Percentiles rank a stretch among this genome's conserved stretches.
These are phyloP conservation scores for Polia nebulosa DNA, from an alignment of 2,888 invertebrate genomes.

Conservation along the genomic window DNA sequence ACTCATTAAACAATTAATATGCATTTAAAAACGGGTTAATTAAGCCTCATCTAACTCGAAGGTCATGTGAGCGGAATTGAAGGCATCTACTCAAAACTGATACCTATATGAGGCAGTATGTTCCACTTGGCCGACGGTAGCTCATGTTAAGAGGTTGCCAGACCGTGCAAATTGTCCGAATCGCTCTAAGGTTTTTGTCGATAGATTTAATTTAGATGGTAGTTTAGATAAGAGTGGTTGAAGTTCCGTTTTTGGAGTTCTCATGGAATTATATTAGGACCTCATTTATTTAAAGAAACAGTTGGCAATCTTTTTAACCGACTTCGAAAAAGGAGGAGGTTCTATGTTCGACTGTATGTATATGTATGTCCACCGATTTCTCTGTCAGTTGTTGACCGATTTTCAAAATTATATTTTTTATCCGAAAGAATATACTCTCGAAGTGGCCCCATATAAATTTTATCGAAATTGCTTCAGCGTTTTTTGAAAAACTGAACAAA, in stretches of 20 bases:
- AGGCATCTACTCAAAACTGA: no score
- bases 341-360: no score
- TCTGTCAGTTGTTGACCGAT: no score
- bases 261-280: neutral
- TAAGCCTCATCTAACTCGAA: constrained; percentile 40
- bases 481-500: no score
- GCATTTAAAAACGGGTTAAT: constrained; percentile 29
- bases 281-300: neutral
- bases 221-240: constrained; percentile 27
- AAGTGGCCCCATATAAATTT: no score
- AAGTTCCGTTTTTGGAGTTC: constrained; percentile 19
- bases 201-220: constrained; percentile 48
- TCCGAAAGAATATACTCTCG: no score
- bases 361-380: no score
- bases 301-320: no score
- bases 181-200: constrained; percentile 44
- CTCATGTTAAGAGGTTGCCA: constrained; percentile 45
- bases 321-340: no score
- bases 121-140: constrained; percentile 60
- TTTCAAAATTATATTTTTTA: no score
- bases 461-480: no score
- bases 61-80: constrained; percentile 56
- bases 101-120: constrained; percentile 38
- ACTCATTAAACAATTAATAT: constrained; percentile 7
- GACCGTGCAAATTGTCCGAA: constrained; percentile 64